phyloP scores from a whole-genome alignment of 2,888 invertebrate genomes.

The Tupiocoris notatus region DNA sequence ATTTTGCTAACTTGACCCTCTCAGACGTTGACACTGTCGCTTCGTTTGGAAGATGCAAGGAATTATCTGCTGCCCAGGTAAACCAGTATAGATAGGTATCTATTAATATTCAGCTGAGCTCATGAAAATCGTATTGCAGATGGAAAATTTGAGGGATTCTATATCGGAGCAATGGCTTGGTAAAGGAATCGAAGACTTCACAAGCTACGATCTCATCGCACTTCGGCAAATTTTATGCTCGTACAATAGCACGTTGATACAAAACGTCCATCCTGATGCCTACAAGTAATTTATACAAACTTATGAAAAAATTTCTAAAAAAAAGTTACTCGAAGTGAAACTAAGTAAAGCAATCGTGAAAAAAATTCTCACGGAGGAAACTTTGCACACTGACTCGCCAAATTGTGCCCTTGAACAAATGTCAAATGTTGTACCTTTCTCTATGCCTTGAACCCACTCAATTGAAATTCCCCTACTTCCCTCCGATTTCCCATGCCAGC shows the following conservation, averaged over 20 bases:
- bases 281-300: constrained; percentile 54
- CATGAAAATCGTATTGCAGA: constrained; percentile 49
- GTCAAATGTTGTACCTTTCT: too few relatives aligned
- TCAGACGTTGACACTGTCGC: constrained; percentile 59
- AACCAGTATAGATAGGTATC: constrained; percentile 1
- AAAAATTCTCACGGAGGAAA: too few relatives aligned
- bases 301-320: too few relatives aligned
- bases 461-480: too few relatives aligned
- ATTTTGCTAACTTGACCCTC: constrained; percentile 59
- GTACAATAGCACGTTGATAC: constrained; percentile 59
- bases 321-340: too few relatives aligned
- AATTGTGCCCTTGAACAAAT: too few relatives aligned
- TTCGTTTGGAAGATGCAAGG: constrained; percentile 59
- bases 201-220: constrained; percentile 59
- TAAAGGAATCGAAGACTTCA: constrained; percentile 60
- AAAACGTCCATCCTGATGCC: constrained; percentile 58
- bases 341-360: too few relatives aligned
- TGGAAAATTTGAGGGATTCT: constrained; percentile 57
- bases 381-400: too few relatives aligned
- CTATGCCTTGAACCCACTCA: too few relatives aligned
- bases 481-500: too few relatives aligned
- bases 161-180: constrained; percentile 58
- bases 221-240: constrained; percentile 61
- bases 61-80: constrained; percentile 55
- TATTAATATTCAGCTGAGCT: background rate